Evolutionary conservation across 1,140 invertebrate genomes (phyloP).

Genomic region (Trichonephila clavata): DNA sequence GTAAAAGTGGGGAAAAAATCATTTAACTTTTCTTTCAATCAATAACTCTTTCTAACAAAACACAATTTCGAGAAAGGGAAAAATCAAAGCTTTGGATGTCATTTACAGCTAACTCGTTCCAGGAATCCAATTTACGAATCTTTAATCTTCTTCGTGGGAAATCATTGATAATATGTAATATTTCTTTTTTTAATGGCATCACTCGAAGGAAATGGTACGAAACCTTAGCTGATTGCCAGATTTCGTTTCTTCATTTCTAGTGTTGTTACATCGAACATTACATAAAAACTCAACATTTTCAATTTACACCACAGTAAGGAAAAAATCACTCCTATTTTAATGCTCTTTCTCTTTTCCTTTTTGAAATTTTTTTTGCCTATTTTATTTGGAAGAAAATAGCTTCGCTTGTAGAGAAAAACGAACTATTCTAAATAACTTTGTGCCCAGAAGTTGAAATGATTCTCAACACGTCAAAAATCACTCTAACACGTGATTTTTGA

Average conservation of each 20-base stretch:
- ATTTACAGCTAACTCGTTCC: conserved; percentile 67
- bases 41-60: conserved; percentile 63
- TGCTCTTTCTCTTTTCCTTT: conserved; percentile 17
- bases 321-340: conserved; percentile 74
- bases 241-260: conserved; percentile 75
- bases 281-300: conserved; percentile 49
- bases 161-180: conserved; percentile 76
- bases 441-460: conserved; percentile 62
- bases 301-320: conserved; percentile 65
- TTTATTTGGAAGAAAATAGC: conserved; percentile 63
- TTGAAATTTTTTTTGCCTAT: neutral
- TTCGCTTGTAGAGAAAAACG: neutral
- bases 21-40: conserved; percentile 62
- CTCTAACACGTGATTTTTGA: conserved; percentile 30
- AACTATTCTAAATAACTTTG: conserved; percentile 67
- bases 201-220: conserved; percentile 20
- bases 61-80: conserved; percentile 53
- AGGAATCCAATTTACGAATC: conserved; percentile 71
- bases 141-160: conserved; percentile 64
- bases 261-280: conserved; percentile 52
- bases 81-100: conserved; percentile 72
- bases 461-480: conserved; percentile 74
- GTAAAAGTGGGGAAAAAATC: conserved; percentile 53
- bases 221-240: conserved; percentile 73
- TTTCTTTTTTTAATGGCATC: conserved; percentile 63